Conservation (phyloP, 2,113 vertebrate species). For the Abramis brama region DNA sequence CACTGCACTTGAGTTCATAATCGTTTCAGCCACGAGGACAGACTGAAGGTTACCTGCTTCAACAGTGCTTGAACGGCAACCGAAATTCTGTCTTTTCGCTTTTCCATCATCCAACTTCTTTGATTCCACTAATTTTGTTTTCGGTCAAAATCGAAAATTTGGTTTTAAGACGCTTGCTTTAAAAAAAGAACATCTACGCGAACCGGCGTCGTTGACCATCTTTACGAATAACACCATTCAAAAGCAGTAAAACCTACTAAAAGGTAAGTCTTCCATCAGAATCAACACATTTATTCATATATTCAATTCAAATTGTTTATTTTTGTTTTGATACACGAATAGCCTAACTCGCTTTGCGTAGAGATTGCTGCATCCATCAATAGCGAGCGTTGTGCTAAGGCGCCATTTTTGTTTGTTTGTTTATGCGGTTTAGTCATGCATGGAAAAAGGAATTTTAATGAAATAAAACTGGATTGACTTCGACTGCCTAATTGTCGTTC, state of each 20-base stretch:
- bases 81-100: conserved; percentile 64
- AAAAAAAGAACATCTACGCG: not conserved
- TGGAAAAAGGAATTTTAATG: not conserved
- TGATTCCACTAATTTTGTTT: not conserved
- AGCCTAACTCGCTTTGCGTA: too few species aligned
- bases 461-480: not conserved
- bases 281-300: not conserved
- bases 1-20: not conserved
- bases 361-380: not conserved
- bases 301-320: not conserved
- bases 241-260: not conserved
- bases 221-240: not conserved
- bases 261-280: not conserved
- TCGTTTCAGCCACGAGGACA: conserved; percentile 20
- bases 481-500: not conserved
- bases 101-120: not conserved
- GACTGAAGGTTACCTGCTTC: conserved; percentile 82
- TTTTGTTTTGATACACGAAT: not conserved
- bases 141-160: not conserved
- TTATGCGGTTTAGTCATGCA: not conserved
- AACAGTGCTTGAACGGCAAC: conserved; percentile 93
- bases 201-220: not conserved
- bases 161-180: conserved; percentile 49
- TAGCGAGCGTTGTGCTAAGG: too few species aligned
- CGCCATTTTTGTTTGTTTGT: conserved; percentile 16